Conservation (phyloP, 2,113 vertebrate genomes). For the Heptranchias perlo region DNA sequence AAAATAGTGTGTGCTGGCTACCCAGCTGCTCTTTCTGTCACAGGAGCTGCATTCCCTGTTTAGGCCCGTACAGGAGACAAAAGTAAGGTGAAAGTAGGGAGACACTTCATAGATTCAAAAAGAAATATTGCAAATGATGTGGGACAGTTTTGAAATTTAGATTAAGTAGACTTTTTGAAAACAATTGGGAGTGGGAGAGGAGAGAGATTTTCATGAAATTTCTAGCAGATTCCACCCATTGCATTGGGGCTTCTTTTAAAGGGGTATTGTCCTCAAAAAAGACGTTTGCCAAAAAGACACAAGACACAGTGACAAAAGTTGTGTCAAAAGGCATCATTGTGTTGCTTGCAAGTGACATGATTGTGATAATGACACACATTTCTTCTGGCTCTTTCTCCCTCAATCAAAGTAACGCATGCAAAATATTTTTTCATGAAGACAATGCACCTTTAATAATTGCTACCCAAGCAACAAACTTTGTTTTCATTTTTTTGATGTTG, state of each 20-base stretch:
- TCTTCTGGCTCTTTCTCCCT: not conserved
- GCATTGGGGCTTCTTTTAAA: not conserved
- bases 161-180: not conserved
- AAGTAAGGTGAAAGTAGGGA: not conserved
- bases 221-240: not conserved
- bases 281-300: not conserved
- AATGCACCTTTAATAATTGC: not conserved
- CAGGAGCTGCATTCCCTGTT: not conserved
- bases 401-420: not conserved
- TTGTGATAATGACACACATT: not conserved
- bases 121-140: not conserved
- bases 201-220: not conserved
- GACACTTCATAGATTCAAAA: not conserved
- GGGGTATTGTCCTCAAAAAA: not conserved
- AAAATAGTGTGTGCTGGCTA: not conserved
- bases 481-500: conserved; percentile 5
- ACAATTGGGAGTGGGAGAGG: not conserved
- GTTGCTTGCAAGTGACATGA: not conserved
- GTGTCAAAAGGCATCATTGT: not conserved
- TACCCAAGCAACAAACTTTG: not conserved
- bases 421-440: not conserved
- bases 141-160: not conserved
- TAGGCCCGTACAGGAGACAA: not conserved
- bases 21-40: not conserved
- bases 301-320: not conserved